These are phyloP conservation scores for Antitype chi DNA, from an alignment of 2,888 invertebrate genomes.

Conservation along the genomic window DNA sequence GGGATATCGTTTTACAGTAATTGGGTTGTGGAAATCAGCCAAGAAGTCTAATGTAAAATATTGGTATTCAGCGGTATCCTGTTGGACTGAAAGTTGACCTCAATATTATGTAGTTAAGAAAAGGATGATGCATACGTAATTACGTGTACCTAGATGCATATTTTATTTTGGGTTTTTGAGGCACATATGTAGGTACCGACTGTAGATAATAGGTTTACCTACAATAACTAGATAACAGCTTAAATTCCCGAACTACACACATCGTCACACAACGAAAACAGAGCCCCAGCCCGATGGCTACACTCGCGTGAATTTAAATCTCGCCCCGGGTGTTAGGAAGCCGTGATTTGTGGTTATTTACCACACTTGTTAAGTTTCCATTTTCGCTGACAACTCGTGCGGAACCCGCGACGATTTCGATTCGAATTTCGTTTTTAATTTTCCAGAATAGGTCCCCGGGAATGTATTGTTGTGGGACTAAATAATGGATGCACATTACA, in stretches of 20 bases:
- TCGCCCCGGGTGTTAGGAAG: conserved; percentile 87
- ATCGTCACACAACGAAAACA: conserved; percentile 66
- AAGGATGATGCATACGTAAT: too few species aligned
- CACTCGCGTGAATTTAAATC: conserved; percentile 88
- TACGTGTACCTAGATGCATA: neutral
- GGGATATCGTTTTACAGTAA: too few species aligned
- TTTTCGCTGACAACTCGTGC: conserved; percentile 85
- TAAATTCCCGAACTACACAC: neutral
- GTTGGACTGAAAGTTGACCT: too few species aligned
- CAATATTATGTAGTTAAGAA: too few species aligned
- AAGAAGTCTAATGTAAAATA: too few species aligned
- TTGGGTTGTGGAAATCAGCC: too few species aligned
- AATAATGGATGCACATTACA: conserved; percentile 71
- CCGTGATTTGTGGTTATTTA: conserved; percentile 91
- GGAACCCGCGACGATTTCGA: conserved; percentile 86
- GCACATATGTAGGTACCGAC: too few species aligned
- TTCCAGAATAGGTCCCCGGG: conserved; percentile 80
- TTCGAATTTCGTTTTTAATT: conserved; percentile 88
- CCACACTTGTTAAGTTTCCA: conserved; percentile 89
- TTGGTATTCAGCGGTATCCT: too few species aligned
- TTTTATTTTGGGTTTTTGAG: neutral
- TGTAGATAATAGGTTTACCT: neutral
- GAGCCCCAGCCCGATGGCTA: conserved; percentile 74
- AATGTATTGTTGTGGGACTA: conserved; percentile 69
- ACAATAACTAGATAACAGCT: neutral